These are phyloP conservation scores for Anarrhichthys ocellatus DNA, from an alignment of 2,113 vertebrate genomes.

Conservation along the genomic window DNA sequence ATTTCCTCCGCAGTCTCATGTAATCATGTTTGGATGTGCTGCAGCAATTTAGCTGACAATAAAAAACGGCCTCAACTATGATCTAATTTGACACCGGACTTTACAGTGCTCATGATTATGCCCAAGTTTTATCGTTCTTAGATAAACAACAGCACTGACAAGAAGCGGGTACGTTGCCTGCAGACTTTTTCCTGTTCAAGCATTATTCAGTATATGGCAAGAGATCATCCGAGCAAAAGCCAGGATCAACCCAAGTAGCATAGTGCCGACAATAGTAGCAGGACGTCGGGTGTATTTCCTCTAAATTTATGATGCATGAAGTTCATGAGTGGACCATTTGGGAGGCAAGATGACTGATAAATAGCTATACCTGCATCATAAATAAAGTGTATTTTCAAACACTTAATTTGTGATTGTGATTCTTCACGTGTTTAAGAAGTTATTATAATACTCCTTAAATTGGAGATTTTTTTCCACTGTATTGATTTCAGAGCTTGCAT, in stretches of 20 bases:
- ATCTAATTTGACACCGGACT: constrained; percentile 51
- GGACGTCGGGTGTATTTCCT: background rate
- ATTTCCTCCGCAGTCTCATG: constrained; percentile 44
- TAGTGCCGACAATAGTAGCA: background rate
- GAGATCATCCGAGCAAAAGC: background rate
- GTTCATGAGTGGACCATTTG: background rate
- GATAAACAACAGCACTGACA: constrained; percentile 13
- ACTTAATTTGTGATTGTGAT: background rate
- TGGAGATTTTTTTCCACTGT: constrained; percentile 22
- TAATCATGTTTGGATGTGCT: constrained; percentile 33
- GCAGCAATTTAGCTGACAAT: constrained; percentile 47
- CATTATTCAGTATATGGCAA: background rate
- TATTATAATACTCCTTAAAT: constrained; percentile 22
- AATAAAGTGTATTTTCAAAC: background rate
- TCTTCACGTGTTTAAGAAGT: background rate
- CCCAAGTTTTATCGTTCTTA: constrained; percentile 6
- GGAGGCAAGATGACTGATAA: background rate
- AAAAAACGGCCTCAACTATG: constrained; percentile 11
- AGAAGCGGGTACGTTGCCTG: constrained; percentile 1
- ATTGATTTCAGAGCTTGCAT: constrained; percentile 52
- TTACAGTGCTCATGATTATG: constrained; percentile 21
- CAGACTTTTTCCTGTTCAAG: background rate
- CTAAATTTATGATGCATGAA: background rate
- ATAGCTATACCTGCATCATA: background rate
- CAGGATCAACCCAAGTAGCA: background rate